Percentiles rank a stretch among this genome's conserved stretches.
Evolutionary conservation across 2,888 invertebrate species (phyloP).

Genomic region (Hypsopygia costalis): DNA sequence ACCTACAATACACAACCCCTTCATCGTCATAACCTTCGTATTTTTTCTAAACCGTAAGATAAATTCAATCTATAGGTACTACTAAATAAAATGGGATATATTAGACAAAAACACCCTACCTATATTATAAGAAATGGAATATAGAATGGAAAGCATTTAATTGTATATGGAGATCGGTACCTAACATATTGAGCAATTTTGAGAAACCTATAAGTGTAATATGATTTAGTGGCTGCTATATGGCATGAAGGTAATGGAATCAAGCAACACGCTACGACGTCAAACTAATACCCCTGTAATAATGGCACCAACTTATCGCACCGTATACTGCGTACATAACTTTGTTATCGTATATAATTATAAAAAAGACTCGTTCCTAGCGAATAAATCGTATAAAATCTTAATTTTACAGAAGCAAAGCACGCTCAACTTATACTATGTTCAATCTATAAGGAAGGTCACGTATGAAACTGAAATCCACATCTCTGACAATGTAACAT

Average conservation of each 20-base stretch:
- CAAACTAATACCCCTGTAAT: constrained; percentile 78
- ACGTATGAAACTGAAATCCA: constrained; percentile 64
- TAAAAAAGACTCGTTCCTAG: constrained; percentile 69
- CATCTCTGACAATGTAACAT: constrained; percentile 53
- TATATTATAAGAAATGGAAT: not conserved
- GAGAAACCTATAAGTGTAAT: not conserved
- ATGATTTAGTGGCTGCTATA: not conserved
- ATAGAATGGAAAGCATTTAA: not conserved
- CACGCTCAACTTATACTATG: constrained; percentile 78
- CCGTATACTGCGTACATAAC: constrained; percentile 80
- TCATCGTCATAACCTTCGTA: constrained; percentile 2
- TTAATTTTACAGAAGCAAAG: constrained; percentile 78
- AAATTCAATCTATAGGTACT: not conserved
- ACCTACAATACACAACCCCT: constrained; percentile 11
- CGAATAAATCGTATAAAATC: constrained; percentile 77
- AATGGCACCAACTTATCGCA: constrained; percentile 81
- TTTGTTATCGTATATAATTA: constrained; percentile 74
- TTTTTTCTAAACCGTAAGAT: not conserved
- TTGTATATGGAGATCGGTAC: not conserved
- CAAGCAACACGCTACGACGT: constrained; percentile 41
- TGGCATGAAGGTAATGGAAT: not conserved
- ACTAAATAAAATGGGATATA: not conserved
- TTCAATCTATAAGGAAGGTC: constrained; percentile 68
- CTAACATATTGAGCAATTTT: constrained; percentile 1
- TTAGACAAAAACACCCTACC: not conserved